A percentile compares a stretch with the other conserved stretches of the same genome.
These are phyloP conservation scores for Craniophora ligustri DNA, from an alignment of 2,888 invertebrate species.

Conservation along the genomic window DNA sequence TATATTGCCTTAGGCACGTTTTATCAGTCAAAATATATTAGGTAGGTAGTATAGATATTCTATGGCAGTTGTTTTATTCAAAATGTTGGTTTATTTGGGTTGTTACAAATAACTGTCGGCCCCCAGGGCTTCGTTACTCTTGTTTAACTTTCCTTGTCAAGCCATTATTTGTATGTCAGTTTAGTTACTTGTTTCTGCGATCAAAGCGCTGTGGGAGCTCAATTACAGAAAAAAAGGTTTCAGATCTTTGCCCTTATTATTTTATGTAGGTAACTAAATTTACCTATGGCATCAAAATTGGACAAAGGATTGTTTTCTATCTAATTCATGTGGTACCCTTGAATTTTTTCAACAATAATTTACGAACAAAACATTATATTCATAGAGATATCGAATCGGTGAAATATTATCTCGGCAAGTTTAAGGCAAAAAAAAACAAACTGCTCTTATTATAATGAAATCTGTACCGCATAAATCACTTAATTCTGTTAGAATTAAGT, in stretches of 20 bases:
- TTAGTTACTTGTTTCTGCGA: constrained; percentile 3
- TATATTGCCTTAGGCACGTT: too few relatives aligned
- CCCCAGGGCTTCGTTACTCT: constrained; percentile 16
- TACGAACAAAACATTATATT: too few relatives aligned
- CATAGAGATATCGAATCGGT: too few relatives aligned
- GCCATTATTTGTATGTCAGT: constrained; percentile 17
- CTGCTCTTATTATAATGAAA: too few relatives aligned
- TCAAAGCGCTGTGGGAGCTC: constrained; percentile 16
- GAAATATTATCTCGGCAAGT: too few relatives aligned
- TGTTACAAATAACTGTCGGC: constrained; percentile 5
- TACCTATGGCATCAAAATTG: background rate
- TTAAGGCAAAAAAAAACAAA: too few relatives aligned
- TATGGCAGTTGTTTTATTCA: constrained; percentile 1
- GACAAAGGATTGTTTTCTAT: too few relatives aligned
- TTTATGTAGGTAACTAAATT: background rate
- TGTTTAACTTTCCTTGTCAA: constrained; percentile 19
- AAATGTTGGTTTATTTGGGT: constrained; percentile 17
- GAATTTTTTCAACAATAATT: too few relatives aligned
- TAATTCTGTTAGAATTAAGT: background rate
- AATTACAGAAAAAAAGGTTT: constrained; percentile 8
- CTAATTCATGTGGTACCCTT: too few relatives aligned
- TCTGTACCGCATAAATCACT: background rate
- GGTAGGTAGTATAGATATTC: too few relatives aligned
- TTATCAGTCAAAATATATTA: too few relatives aligned
- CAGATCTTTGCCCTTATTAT: background rate